Conservation (phyloP, 2,113 vertebrate species). For the Pristiophorus japonicus region DNA sequence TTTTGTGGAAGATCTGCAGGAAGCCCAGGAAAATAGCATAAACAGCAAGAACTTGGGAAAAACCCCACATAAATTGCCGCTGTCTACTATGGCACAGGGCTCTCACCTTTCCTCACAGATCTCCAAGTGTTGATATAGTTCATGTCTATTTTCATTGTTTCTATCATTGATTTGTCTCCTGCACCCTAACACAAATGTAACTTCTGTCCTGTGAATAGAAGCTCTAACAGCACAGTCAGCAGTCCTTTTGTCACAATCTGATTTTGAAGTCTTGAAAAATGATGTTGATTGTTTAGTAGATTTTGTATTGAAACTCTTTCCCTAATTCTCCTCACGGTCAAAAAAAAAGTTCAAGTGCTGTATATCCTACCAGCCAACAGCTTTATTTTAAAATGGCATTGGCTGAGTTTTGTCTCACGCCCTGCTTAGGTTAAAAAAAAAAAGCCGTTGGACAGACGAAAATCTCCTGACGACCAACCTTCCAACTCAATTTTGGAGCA, state of each 20-base stretch:
- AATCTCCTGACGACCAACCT: too few species aligned
- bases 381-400: too few species aligned
- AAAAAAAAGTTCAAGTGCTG: background rate
- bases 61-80: background rate
- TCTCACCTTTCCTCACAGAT: background rate
- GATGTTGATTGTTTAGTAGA: too few species aligned
- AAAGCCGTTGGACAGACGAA: too few species aligned
- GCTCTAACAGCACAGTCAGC: too few species aligned
- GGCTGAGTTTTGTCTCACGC: too few species aligned
- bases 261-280: too few species aligned
- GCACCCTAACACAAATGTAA: background rate
- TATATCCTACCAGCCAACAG: too few species aligned
- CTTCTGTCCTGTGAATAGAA: background rate
- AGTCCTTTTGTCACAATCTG: background rate
- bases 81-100: background rate
- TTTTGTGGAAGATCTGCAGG: too few species aligned
- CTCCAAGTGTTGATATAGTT: background rate
- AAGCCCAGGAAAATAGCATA: background rate
- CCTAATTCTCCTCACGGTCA: background rate
- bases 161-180: background rate
- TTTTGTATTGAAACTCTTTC: background rate
- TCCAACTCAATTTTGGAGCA: too few species aligned
- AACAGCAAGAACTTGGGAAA: background rate
- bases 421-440: too few species aligned
- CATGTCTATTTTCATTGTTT: background rate